These are phyloP conservation scores for Ochropacha duplaris DNA, from an alignment of 2,888 invertebrate species.

Conservation along the genomic window DNA sequence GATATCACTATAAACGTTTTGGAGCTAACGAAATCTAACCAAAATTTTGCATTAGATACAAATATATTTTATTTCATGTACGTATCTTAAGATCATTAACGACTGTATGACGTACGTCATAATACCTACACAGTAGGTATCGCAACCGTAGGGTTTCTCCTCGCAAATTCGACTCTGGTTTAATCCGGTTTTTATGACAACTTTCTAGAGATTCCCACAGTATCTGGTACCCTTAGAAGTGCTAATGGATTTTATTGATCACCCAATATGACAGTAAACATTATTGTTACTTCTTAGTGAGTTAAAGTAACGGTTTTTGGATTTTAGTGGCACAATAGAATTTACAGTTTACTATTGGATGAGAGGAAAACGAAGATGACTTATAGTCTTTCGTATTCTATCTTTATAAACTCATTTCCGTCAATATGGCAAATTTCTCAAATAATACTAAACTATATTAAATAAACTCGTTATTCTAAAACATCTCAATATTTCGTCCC, in stretches of 20 bases:
- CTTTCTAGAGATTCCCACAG: constrained; percentile 75
- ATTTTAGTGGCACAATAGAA: not conserved
- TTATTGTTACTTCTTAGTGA: not conserved
- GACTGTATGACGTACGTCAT: constrained; percentile 24
- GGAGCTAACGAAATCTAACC: too few species aligned
- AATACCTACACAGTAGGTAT: not conserved
- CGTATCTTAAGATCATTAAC: constrained; percentile 21
- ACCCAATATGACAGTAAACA: constrained; percentile 19
- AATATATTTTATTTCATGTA: too few species aligned
- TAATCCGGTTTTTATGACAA: constrained; percentile 69
- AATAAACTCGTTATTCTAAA: not conserved
- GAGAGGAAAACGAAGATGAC: not conserved
- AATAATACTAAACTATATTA: too few species aligned
- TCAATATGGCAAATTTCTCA: too few species aligned
- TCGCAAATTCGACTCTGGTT: constrained; percentile 58
- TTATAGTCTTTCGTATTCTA: too few species aligned
- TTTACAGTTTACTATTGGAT: not conserved
- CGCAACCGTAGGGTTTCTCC: constrained; percentile 46
- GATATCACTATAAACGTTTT: too few species aligned
- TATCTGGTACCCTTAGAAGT: constrained; percentile 65
- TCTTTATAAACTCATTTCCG: not conserved
- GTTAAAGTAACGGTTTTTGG: not conserved
- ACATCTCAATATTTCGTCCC: not conserved
- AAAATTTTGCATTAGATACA: too few species aligned
- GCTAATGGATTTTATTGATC: constrained; percentile 63